A percentile compares a stretch with the other conserved stretches of the same genome.
These are phyloP conservation scores for Diarsia brunnea DNA, from an alignment of 2,888 invertebrate genomes.

Conservation along the genomic window DNA sequence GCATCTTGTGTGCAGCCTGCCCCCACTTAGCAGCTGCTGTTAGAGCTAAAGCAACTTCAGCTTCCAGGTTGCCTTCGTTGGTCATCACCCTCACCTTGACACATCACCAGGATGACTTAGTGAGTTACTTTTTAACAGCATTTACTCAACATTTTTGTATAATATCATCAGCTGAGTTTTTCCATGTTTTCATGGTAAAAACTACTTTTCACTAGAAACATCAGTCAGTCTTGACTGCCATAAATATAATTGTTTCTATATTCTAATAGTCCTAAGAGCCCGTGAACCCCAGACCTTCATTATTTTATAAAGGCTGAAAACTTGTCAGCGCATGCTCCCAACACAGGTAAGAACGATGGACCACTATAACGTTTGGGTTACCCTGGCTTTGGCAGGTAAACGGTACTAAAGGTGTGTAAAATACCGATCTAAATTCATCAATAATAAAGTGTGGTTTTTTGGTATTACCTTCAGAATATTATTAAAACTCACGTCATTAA, in stretches of 20 bases:
- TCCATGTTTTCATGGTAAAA: neutral
- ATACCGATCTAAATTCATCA: too few species aligned
- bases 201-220: neutral
- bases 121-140: constrained; percentile 68
- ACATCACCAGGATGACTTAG: constrained; percentile 91
- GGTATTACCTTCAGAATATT: too few species aligned
- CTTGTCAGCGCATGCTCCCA: too few species aligned
- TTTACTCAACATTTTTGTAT: neutral
- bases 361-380: too few species aligned
- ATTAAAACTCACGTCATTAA: too few species aligned
- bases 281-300: too few species aligned
- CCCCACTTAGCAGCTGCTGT: constrained; percentile 96
- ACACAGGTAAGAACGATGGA: too few species aligned
- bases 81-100: constrained; percentile 95
- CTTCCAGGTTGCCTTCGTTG: constrained; percentile 97
- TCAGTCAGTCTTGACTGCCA: neutral
- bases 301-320: too few species aligned
- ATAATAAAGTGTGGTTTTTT: too few species aligned
- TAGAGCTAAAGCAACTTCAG: constrained; percentile 96
- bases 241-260: neutral
- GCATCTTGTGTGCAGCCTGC: constrained; percentile 96
- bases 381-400: too few species aligned
- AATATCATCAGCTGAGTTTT: neutral
- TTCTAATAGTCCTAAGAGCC: too few species aligned
- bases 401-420: too few species aligned